Base-by-base conservation (phyloP, 2,113 vertebrate genomes). In the Myotis brandtii region DNA sequence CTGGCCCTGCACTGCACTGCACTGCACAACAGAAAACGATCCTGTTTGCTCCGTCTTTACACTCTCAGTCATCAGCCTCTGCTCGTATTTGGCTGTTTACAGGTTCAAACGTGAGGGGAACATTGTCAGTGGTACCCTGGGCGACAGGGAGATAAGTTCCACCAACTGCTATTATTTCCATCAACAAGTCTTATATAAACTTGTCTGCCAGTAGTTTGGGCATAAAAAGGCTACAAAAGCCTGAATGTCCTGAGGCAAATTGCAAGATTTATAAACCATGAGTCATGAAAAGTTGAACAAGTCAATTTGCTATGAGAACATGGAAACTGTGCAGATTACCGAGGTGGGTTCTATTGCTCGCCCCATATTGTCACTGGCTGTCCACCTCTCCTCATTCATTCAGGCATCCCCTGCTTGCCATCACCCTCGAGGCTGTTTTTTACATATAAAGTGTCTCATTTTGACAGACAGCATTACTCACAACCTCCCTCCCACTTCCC, bases 221-320 rank as follows among this genome's bases (percentile, higher is more conserved):
- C 10, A 62, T 13, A 69, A 40, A 84, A 89, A 95, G 40, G 40
- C 27, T 16, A 54, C 20, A 72, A 80, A 70, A 91, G 9, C 43
- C 69, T 70, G n/a, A 64, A 73, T 21, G 46, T 52, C 50, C 27
- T 56, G 40, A 92, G 25, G 32, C 23, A 91, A 94, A 64, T 0
- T 86, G 3, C 59, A 96, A 92, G 56, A 67, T 69, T 52, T 85
- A 77, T 62, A 75, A 89, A 80, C 21, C 40, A 37, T 14, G 3
- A 37, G 20, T 43, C 59, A 80, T 17, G n/a, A 90, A 86, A 85
- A 83, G 27, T 9, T 90, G 79, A 73, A 48, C 14, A 72, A 72
- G 30, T 69, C 4, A 10, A 43, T 66, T 80, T 90, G 66, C 88
- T 76, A 3, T 30, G 75, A 62, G 25, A 54, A 83, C 34, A 21